A percentile compares a stretch with the other conserved stretches of the same genome.
Conservation (phyloP, 2,113 vertebrate genomes). For the Entelurus aequoreus region DNA sequence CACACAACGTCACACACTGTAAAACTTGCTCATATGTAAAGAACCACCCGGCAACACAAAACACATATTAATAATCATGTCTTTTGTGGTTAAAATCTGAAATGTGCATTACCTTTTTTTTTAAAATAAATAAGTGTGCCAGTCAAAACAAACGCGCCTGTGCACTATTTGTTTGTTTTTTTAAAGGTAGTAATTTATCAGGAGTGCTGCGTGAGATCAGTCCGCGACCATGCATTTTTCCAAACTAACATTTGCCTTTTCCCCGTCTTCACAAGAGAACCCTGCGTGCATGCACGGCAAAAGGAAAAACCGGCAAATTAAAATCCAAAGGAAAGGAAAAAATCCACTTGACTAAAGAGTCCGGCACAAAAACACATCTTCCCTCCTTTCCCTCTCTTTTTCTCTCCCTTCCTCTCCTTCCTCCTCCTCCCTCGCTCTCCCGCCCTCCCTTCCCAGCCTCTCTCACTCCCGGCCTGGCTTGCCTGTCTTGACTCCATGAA, state of each 20-base stretch:
- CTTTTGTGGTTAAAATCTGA: too few relatives aligned
- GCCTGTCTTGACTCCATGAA: slow-evolving; percentile 78
- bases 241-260: too few relatives aligned
- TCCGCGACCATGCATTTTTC: too few relatives aligned
- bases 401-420: slow-evolving; percentile 48
- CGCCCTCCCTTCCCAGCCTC: slow-evolving; percentile 28
- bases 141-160: slow-evolving; percentile 21
- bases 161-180: too few relatives aligned
- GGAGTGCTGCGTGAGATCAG: too few relatives aligned
- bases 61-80: too few relatives aligned
- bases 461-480: slow-evolving; percentile 25
- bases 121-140: neutral
- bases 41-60: too few relatives aligned
- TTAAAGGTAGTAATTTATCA: too few relatives aligned
- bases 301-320: slow-evolving; percentile 45
- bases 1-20: too few relatives aligned
- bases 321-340: slow-evolving; percentile 55
- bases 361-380: slow-evolving; percentile 67
- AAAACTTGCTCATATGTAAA: too few relatives aligned
- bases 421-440: slow-evolving; percentile 29
- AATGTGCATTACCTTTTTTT: neutral
- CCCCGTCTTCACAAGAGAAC: neutral
- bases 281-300: slow-evolving; percentile 14
- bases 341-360: slow-evolving; percentile 55
- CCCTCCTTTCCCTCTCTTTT: slow-evolving; percentile 56